These are phyloP conservation scores for Aphelinus atriplicis DNA, from an alignment of 1,140 invertebrate genomes.

Conservation along the genomic window DNA sequence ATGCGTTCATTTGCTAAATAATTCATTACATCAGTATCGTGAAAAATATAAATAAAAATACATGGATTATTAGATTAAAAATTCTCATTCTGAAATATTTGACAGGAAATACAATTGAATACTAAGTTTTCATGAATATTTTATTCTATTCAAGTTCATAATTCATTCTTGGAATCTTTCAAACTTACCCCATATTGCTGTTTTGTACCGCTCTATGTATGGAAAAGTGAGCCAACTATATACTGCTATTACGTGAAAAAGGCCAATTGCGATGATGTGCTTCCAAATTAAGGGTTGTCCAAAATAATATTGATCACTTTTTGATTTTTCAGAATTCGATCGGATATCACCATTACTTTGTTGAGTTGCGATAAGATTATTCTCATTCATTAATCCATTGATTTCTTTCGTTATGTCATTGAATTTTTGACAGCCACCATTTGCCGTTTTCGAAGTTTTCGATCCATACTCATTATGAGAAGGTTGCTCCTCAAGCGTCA, in stretches of 20 bases:
- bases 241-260: slow-evolving; percentile 24
- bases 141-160: no score
- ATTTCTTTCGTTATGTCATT: slow-evolving; percentile 13
- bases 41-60: no score
- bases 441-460: neutral
- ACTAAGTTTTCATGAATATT: no score
- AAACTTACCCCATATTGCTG: slow-evolving; percentile 23
- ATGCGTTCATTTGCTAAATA: neutral
- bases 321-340: no score
- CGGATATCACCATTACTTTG: neutral
- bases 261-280: slow-evolving; percentile 23
- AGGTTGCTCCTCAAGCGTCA: neutral
- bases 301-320: neutral
- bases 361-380: neutral
- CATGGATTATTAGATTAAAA: no score
- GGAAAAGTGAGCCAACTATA: slow-evolving; percentile 33
- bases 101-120: no score
- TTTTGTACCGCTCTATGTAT: slow-evolving; percentile 16
- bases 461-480: neutral
- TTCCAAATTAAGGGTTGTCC: slow-evolving; percentile 29
- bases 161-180: no score
- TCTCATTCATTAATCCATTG: neutral
- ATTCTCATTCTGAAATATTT: no score
- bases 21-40: neutral
- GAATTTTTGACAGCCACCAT: neutral